Base-by-base conservation (phyloP, 2,113 vertebrate genomes). In the Parus major region DNA sequence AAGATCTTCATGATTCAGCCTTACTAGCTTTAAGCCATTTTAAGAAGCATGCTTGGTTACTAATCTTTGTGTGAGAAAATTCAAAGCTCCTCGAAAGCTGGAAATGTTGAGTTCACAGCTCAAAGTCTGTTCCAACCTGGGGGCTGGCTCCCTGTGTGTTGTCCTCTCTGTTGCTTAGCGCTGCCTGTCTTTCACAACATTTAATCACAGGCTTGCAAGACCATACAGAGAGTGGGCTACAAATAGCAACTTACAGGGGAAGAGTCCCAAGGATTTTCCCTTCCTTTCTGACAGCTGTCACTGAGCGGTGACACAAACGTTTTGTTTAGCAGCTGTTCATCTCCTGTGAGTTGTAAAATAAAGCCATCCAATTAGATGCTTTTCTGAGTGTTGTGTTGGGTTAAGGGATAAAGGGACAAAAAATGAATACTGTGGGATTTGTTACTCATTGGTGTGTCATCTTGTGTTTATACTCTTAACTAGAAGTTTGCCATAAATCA, bases 61-160 rank as follows among this genome's bases (percentile, higher is more conserved):
- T 78, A 60, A 81, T 81, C 79, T 83, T 47, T 96, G 64, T 81
- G 44, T 71, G 82, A 90, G 82, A 76, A 70, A 93, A 88, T 56
- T 71, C 90, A 73, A 79, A 92, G 77, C 79, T 96, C 95, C 94
- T 97, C 31, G 56, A 97, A 97, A 95, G 87, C 90, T 72, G 84
- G 90, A 92, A 96, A 95, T 66, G 61, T 44, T 93, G 95, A 91
- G 72, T 96, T 95, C 92, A 60, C 29, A 84, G 31, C 80, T 84
- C 22, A 0, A 63, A 92, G 41, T 71, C 60, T 36, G 47, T 66
- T 90, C 92, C 90, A 95, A 3, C 46, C 82, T 88, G 46, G 60
- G 46, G 25, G 44, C 89, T 82, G 82, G 29, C 52, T 95, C 56
- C 24, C 60, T 60, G n/a, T 53, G 36, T 91, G 69, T 86, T 82